Evolutionary conservation across 1,140 invertebrate genomes (phyloP), one percentile per base, ranked within the genome.

Genomic region (Elymnias hypermnestra): DNA sequence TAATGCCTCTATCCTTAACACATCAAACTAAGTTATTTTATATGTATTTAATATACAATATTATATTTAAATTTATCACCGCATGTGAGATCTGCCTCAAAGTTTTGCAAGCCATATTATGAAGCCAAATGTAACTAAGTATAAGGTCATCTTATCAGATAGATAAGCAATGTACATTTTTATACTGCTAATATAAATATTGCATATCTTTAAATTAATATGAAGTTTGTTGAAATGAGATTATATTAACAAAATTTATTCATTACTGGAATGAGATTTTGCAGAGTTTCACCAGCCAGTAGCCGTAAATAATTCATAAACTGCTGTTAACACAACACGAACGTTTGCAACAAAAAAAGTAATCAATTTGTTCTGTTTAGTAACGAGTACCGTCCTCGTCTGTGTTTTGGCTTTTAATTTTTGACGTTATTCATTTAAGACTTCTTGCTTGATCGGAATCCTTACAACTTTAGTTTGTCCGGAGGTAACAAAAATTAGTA

Each of bases 261-360:
- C n/a, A n/a, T 12, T 42, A 17, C 10, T 5, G 26, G 29, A 43
- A 43, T 19, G 40, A 19, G 13, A 29, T 41, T 29, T 39, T 44
- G 40, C 26, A 45, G 36, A 48, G 59, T 66, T 63, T 68, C 57
- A 39, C 49, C 31, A 40, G 36, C 8, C 18, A 17, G 37, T 29
- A 15, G 18, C 36, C 21, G 36, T 53, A 15, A 45, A 53, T 53
- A 46, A 76, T 76, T 72, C 72, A 72, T 67, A 50, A 8, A 51
- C 46, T 49, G 50, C 61, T 65, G 60, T 69, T 59, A 63, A 48
- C 62, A 59, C 54, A 61, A 54, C 62, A 59, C 54, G 63, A 54
- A 46, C 50, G 36, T 44, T 51, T 40, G 53, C 21, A 41, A 37
- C 49, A 53, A 21, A 13, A 28, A 21, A 33, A 18, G 12, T 12